A percentile compares a stretch with the other conserved stretches of the same genome.
These are phyloP conservation scores for Belgica antarctica DNA, from an alignment of 2,888 invertebrate species.

Conservation along the genomic window DNA sequence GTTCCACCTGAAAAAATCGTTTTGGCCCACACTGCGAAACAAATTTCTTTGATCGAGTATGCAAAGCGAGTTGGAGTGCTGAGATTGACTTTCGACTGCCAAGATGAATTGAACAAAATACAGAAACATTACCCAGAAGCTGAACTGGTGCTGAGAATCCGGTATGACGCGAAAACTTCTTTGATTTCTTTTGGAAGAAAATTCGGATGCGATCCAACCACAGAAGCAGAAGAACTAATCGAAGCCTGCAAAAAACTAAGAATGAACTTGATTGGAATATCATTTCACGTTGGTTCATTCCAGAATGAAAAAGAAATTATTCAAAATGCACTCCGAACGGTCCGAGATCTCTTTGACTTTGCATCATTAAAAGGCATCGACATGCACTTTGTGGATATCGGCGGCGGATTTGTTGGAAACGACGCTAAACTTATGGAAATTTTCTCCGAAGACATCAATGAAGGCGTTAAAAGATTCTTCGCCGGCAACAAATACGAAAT, in stretches of 20 bases:
- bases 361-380: constrained; percentile 71
- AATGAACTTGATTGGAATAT: constrained; percentile 74
- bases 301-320: constrained; percentile 81
- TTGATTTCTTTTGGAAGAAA: constrained; percentile 87
- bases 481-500: constrained; percentile 50
- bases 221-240: constrained; percentile 72
- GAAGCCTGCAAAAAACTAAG: constrained; percentile 71
- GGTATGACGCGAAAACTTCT: constrained; percentile 74
- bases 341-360: constrained; percentile 71
- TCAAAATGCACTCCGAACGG: constrained; percentile 71
- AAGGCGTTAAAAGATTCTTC: constrained; percentile 1
- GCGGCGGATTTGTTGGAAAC: constrained; percentile 48
- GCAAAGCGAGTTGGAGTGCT: constrained; percentile 73
- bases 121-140: constrained; percentile 78
- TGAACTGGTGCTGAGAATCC: constrained; percentile 81
- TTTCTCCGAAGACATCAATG: not conserved
- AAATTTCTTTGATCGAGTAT: constrained; percentile 82
- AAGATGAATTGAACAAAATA: constrained; percentile 86
- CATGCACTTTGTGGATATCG: constrained; percentile 78
- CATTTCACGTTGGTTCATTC: constrained; percentile 95
- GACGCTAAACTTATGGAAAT: not conserved
- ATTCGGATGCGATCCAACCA: constrained; percentile 82
- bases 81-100: constrained; percentile 92
- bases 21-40: constrained; percentile 78
- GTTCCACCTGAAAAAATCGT: constrained; percentile 62